Evolutionary conservation across 2,888 invertebrate species (phyloP).

Genomic region (Cosmopolites sordidus): DNA sequence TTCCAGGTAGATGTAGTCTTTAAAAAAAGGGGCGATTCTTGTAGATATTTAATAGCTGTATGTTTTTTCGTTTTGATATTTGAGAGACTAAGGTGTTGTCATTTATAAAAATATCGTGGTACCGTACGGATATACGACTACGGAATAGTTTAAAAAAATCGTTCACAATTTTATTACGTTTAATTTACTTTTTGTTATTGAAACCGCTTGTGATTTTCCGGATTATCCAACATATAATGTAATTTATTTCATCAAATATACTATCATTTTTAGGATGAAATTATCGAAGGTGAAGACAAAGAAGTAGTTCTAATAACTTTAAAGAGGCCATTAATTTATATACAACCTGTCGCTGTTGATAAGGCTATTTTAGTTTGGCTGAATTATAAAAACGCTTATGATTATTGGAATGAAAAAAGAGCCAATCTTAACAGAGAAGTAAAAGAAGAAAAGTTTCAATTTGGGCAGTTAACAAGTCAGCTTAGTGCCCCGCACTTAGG

Average conservation of each 20-base stretch:
- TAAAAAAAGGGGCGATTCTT: too few species aligned
- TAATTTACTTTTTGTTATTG: too few species aligned
- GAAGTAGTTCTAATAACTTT: constrained; percentile 87
- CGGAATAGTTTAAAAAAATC: too few species aligned
- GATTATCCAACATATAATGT: background rate
- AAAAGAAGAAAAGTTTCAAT: constrained; percentile 70
- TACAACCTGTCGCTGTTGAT: constrained; percentile 96
- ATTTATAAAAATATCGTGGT: too few species aligned
- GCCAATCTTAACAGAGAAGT: constrained; percentile 88
- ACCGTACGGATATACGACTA: too few species aligned
- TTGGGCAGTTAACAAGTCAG: constrained; percentile 74
- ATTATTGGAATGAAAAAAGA: constrained; percentile 97
- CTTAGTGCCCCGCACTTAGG: constrained; percentile 75
- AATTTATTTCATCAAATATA: background rate
- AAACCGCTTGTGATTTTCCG: too few species aligned
- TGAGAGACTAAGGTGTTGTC: too few species aligned
- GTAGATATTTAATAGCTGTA: too few species aligned
- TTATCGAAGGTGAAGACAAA: constrained; percentile 75
- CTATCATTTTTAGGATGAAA: constrained; percentile 70
- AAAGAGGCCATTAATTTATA: constrained; percentile 89
- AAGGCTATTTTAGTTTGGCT: constrained; percentile 98
- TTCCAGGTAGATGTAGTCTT: constrained; percentile 41
- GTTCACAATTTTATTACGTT: too few species aligned
- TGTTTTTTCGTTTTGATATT: too few species aligned
- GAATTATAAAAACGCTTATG: constrained; percentile 98